phyloP scores from a whole-genome alignment of 2,888 invertebrate genomes.

The Drosophila longiperda region DNA sequence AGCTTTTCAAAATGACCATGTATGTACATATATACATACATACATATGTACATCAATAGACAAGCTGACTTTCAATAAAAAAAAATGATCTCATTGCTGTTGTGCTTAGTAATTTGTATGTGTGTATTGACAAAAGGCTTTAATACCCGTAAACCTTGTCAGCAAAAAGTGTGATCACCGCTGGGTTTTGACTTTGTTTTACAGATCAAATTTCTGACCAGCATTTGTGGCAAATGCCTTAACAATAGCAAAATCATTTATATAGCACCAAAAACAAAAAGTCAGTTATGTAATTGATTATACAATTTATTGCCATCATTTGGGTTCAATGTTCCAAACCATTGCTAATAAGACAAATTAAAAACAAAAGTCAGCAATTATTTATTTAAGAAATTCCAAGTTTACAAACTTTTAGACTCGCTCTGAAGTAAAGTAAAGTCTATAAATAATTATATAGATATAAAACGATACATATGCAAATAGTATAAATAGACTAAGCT shows the following conservation, averaged over 20 bases:
- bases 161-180: conserved; percentile 59
- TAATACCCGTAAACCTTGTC: conserved; percentile 61
- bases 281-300: conserved; percentile 13
- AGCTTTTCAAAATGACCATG: conserved; percentile 49
- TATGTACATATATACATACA: conserved; percentile 7
- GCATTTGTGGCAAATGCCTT: conserved; percentile 14
- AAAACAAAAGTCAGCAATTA: not conserved
- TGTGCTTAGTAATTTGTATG: conserved; percentile 21
- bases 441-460: not conserved
- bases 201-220: conserved; percentile 57
- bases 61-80: conserved; percentile 45
- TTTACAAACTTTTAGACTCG: not conserved
- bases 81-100: conserved; percentile 75
- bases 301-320: not conserved
- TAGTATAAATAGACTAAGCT: not conserved
- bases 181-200: conserved; percentile 34
- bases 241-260: conserved; percentile 10
- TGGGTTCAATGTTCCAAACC: not conserved
- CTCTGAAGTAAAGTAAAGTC: not conserved
- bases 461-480: not conserved
- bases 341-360: conserved; percentile 1
- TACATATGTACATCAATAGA: conserved; percentile 23
- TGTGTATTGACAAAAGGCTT: conserved; percentile 53
- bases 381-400: not conserved
- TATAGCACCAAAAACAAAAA: conserved; percentile 10